Evolutionary conservation across 1,140 invertebrate genomes (phyloP), one percentile per base, ranked within the genome.

Genomic region (Drosophila funebris): DNA sequence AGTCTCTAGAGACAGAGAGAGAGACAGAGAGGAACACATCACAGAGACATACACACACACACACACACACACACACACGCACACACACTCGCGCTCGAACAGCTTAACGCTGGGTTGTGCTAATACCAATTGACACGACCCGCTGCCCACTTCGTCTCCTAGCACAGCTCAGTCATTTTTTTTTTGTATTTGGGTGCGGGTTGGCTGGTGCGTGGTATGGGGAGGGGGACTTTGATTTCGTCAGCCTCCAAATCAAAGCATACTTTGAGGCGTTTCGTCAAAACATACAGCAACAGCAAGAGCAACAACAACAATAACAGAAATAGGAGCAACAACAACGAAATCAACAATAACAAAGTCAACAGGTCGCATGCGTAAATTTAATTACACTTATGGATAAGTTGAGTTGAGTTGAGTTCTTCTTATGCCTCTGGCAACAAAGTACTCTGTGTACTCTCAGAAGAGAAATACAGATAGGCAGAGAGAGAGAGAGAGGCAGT

Each of bases 311-410:
- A 27, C 11, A 41, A 60, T 24, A 33, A n/a, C n/a, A n/a, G n/a
- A n/a, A n/a, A n/a, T n/a, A n/a, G n/a, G n/a, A n/a, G n/a, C n/a
- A n/a, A 44, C 11, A 37, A 39, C 52, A 39, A 16, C 5, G 33
- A 20, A n/a, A 53, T 7, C 11, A 31, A 14, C 3, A 44, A 43
- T 11, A 50, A 53, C 41, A 27, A 46, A 56, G 64, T 33, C 56
- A 57, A 60, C 58, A 39, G 73, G 57, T 64, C 61, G 36, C 16
- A 57, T 67, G 61, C 52, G 79, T 75, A 73, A 87, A 84, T 84
- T 84, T 84, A 84, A 84, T 84, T 84, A 84, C 66, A 85, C 73
- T 85, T 83, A 73, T 69, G 73, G 72, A 68, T 53, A 60, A 76
- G 62, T 57, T 71, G 33, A 11, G 11, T 57, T 71, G 33, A 11